These are phyloP conservation scores for Agriopis aurantiaria DNA, from an alignment of 2,888 invertebrate genomes.

Conservation along the genomic window DNA sequence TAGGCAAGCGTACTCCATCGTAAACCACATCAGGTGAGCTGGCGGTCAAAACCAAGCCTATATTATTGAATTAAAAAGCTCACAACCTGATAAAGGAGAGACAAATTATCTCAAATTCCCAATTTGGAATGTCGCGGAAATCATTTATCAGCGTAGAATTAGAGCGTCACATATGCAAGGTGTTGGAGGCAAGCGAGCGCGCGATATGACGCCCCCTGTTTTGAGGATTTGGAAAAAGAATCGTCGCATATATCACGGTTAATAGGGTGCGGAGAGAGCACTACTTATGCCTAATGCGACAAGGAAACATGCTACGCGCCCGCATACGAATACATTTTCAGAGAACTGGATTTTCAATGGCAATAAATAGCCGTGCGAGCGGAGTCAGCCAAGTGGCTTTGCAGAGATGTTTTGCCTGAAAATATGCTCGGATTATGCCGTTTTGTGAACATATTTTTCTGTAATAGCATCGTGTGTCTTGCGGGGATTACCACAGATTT, in stretches of 20 bases:
- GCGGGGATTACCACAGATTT: not conserved
- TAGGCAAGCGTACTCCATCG: no score
- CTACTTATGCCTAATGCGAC: constrained; percentile 86
- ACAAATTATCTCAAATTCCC: constrained; percentile 64
- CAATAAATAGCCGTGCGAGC: constrained; percentile 76
- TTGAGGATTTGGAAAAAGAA: constrained; percentile 82
- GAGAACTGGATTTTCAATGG: constrained; percentile 77
- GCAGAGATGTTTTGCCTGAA: constrained; percentile 45
- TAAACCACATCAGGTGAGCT: no score
- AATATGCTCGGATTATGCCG: constrained; percentile 59
- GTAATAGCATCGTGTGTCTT: not conserved
- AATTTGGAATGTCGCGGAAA: constrained; percentile 66
- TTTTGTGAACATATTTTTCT: constrained; percentile 24
- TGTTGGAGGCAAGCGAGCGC: constrained; percentile 70
- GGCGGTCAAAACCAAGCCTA: no score
- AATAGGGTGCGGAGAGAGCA: constrained; percentile 86
- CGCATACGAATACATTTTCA: constrained; percentile 76
- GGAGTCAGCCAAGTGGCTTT: constrained; percentile 55
- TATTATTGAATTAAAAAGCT: no score
- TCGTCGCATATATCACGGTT: constrained; percentile 85
- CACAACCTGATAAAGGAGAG: constrained; percentile 38
- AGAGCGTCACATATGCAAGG: constrained; percentile 71
- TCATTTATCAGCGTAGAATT: constrained; percentile 81
- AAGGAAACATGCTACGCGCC: constrained; percentile 81
- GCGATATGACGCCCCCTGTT: constrained; percentile 79